Conservation (phyloP, 2,797 vertebrate species). For the Spheniscus humboldti region DNA sequence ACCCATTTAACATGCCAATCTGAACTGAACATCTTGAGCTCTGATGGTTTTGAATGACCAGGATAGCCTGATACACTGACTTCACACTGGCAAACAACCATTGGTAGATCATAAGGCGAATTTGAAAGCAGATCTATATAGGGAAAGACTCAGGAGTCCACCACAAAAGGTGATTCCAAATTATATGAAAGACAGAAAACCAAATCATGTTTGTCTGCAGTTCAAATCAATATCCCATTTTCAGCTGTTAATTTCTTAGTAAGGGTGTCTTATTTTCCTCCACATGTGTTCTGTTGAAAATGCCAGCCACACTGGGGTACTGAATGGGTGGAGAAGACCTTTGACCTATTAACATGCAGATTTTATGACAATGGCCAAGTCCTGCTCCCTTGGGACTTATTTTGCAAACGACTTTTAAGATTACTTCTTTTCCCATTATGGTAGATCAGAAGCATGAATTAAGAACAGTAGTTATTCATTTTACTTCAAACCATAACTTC, state of each 20-base stretch:
- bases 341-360: conserved; percentile 6
- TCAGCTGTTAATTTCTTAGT: conserved; percentile 44
- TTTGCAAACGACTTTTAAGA: not conserved
- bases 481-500: not conserved
- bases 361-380: not conserved
- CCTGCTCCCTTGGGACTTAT: not conserved
- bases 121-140: not conserved
- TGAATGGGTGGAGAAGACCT: not conserved
- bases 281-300: conserved; percentile 26
- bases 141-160: not conserved
- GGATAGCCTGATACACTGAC: not conserved
- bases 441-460: not conserved
- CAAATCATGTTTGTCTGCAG: not conserved
- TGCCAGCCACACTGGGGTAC: not conserved
- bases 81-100: not conserved
- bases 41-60: not conserved
- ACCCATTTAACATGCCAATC: not conserved
- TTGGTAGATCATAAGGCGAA: not conserved
- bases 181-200: conserved; percentile 3
- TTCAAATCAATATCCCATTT: conserved; percentile 56
- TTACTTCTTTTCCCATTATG: not conserved
- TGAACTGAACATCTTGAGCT: not conserved
- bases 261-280: conserved; percentile 28
- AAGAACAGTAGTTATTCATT: not conserved
- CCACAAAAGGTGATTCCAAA: not conserved